A percentile compares a stretch with the other conserved stretches of the same genome.
phyloP scores from a whole-genome alignment of 2,888 invertebrate species.

The Macropis europaea region DNA sequence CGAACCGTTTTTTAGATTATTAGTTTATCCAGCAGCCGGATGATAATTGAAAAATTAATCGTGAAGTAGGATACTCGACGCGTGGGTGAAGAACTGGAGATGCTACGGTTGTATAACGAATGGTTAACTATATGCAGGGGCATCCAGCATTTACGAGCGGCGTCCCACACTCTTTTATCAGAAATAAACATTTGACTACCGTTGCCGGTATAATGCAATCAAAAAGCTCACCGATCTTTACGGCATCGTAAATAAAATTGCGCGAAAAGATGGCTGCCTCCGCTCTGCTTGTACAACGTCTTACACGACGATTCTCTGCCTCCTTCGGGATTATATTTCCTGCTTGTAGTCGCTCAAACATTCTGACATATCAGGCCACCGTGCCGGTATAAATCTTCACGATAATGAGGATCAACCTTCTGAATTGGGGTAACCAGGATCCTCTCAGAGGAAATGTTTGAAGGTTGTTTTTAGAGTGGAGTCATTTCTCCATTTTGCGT shows the following conservation, averaged over 20 bases:
- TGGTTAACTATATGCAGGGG: too few relatives aligned
- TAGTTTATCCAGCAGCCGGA: constrained; percentile 8
- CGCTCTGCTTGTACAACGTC: not conserved
- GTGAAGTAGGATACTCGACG: constrained; percentile 12
- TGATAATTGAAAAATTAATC: constrained; percentile 32
- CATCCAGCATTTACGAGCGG: constrained; percentile 36
- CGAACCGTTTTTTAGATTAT: constrained; percentile 27
- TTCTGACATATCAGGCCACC: constrained; percentile 22
- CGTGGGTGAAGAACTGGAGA: too few relatives aligned
- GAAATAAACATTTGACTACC: constrained; percentile 68
- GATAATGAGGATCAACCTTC: constrained; percentile 13
- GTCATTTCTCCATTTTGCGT: too few relatives aligned
- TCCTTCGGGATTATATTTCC: constrained; percentile 14
- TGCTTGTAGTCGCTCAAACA: constrained; percentile 17
- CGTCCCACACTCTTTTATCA: constrained; percentile 66
- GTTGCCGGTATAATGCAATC: constrained; percentile 62
- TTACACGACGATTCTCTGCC: too few relatives aligned
- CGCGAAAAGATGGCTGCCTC: constrained; percentile 26
- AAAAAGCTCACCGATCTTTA: constrained; percentile 64
- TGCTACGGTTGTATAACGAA: too few relatives aligned
- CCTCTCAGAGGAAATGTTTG: too few relatives aligned
- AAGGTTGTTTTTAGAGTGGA: too few relatives aligned
- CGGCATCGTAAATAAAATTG: constrained; percentile 69
- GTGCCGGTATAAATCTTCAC: constrained; percentile 26
- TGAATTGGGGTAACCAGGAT: too few relatives aligned